These are phyloP conservation scores for Melipona quadrifasciata DNA, from an alignment of 1,140 invertebrate species.

Conservation along the genomic window DNA sequence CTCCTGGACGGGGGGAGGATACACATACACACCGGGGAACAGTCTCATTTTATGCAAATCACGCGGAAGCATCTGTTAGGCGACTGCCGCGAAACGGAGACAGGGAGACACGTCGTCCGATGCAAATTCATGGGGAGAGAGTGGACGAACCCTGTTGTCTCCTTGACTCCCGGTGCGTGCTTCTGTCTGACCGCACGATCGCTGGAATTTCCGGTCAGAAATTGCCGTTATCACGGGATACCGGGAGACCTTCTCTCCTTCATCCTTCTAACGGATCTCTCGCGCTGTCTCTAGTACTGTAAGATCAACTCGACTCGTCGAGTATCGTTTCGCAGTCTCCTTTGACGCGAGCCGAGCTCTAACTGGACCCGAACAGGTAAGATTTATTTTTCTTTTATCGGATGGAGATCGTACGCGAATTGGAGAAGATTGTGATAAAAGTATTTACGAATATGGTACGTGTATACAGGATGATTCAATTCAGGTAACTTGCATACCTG, in stretches of 20 bases:
- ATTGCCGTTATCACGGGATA: conserved; percentile 10
- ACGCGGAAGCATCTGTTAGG: conserved; percentile 58
- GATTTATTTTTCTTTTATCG: background rate
- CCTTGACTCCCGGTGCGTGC: background rate
- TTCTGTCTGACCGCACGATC: background rate
- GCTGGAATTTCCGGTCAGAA: conserved; percentile 1
- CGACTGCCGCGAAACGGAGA: conserved; percentile 48
- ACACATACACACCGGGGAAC: conserved; percentile 12
- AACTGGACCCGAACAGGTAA: background rate
- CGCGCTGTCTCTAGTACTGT: background rate
- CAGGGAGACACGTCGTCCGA: conserved; percentile 39
- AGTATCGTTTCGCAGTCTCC: background rate
- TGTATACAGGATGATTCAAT: too few species aligned
- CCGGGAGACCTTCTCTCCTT: background rate
- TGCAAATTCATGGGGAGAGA: conserved; percentile 60
- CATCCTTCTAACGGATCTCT: background rate
- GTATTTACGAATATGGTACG: background rate
- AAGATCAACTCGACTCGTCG: background rate
- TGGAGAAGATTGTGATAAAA: background rate
- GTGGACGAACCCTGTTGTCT: conserved; percentile 4
- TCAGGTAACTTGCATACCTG: too few species aligned
- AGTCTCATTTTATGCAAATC: conserved; percentile 70
- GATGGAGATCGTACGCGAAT: background rate
- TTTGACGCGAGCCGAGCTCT: background rate
- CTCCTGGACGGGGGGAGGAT: background rate